phyloP scores from a whole-genome alignment of 2,888 invertebrate species.

The Lamellibrachia columna region DNA sequence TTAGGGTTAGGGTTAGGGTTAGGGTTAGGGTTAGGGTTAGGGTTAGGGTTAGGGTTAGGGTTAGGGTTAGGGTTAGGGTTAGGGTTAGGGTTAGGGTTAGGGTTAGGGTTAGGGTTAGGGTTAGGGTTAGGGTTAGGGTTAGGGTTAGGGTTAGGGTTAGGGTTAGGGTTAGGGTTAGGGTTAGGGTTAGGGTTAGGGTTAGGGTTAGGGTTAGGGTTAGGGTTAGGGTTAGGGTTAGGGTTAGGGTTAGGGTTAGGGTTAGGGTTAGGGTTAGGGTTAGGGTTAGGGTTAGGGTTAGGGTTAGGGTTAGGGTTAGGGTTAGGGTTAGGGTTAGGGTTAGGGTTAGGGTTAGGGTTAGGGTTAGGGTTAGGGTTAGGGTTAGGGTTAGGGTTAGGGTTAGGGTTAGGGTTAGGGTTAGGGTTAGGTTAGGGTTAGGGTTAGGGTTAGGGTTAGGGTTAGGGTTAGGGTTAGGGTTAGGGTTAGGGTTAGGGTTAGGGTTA shows the following conservation, averaged over 20 bases:
- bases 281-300: constrained; percentile 34
- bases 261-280: constrained; percentile 46
- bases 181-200: constrained; percentile 39
- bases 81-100: constrained; percentile 41
- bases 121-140: constrained; percentile 46
- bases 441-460: too few species aligned
- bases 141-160: constrained; percentile 44
- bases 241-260: constrained; percentile 42
- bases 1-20: constrained; percentile 44
- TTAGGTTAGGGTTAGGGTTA: too few species aligned
- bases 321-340: constrained; percentile 24
- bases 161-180: constrained; percentile 44
- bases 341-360: constrained; percentile 26
- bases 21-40: constrained; percentile 46
- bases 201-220: constrained; percentile 43
- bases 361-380: constrained; percentile 28
- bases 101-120: constrained; percentile 46
- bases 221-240: constrained; percentile 43
- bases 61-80: constrained; percentile 41
- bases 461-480: too few species aligned
- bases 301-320: constrained; percentile 27
- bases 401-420: constrained; percentile 21
- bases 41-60: constrained; percentile 46
- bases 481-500: too few species aligned
- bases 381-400: constrained; percentile 29